Percentiles rank a stretch among this genome's conserved stretches.
These are phyloP conservation scores for Esox niger DNA, from an alignment of 2,113 vertebrate genomes.

Conservation along the genomic window DNA sequence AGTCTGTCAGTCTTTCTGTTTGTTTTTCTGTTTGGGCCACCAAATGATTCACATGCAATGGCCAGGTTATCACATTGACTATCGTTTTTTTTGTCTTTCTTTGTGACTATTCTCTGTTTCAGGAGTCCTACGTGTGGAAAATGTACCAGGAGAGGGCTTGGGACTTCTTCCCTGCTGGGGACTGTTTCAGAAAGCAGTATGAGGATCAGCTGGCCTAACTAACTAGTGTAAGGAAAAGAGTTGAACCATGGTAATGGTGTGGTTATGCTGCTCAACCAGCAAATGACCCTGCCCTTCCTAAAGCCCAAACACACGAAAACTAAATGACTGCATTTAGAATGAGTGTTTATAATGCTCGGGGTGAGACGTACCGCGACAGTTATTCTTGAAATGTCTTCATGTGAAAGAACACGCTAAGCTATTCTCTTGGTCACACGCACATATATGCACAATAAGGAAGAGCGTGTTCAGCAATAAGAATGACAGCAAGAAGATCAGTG, in stretches of 20 bases:
- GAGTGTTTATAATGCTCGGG: not conserved
- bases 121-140: conserved; percentile 80
- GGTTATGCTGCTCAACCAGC: too few species aligned
- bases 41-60: not conserved
- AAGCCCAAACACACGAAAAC: too few species aligned
- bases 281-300: too few species aligned
- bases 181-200: conserved; percentile 79
- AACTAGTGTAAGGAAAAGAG: not conserved
- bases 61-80: not conserved
- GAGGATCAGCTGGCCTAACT: conserved; percentile 73
- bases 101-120: conserved; percentile 2
- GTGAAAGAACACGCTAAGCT: not conserved
- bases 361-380: not conserved
- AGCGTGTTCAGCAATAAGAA: not conserved
- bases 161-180: conserved; percentile 78
- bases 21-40: conserved; percentile 7
- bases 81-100: not conserved
- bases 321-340: not conserved
- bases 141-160: conserved; percentile 79
- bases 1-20: conserved; percentile 32
- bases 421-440: not conserved
- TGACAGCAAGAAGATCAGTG: not conserved
- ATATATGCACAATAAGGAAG: conserved; percentile 6
- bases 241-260: too few species aligned
- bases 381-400: not conserved